Evolutionary conservation across 2,888 invertebrate genomes (phyloP).

Genomic region (Myopa tessellatipennis): DNA sequence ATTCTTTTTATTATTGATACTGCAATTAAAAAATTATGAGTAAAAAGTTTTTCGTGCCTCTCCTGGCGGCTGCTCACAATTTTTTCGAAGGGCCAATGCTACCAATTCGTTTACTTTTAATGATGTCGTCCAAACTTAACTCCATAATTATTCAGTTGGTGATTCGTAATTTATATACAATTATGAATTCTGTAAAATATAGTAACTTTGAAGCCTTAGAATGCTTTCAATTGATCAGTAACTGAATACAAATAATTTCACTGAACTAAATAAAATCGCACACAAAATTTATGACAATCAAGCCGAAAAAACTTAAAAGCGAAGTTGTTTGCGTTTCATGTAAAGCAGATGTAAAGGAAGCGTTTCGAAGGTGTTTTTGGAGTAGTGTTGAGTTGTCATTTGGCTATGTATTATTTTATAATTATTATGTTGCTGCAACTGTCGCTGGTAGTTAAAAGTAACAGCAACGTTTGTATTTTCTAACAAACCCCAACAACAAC

Average conservation of each 20-base stretch:
- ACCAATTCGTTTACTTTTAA: conserved; percentile 55
- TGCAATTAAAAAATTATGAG: background rate
- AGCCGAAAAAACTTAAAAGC: background rate
- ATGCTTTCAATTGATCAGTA: background rate
- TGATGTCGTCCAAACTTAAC: conserved; percentile 61
- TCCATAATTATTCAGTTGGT: conserved; percentile 50
- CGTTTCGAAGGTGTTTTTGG: conserved; percentile 7
- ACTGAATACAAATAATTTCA: no score
- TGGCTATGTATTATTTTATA: no score
- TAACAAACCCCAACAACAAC: no score
- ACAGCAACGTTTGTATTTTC: no score
- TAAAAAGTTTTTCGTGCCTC: background rate
- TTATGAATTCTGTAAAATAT: background rate
- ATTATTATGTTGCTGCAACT: no score
- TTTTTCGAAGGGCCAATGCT: conserved; percentile 44
- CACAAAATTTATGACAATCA: conserved; percentile 9
- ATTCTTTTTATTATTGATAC: conserved; percentile 16
- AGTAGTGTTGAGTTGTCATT: background rate
- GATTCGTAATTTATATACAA: background rate
- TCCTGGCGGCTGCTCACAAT: conserved; percentile 47
- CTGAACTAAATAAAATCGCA: no score
- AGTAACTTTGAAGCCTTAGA: background rate
- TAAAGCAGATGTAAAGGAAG: conserved; percentile 14
- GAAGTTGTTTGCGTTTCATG: conserved; percentile 43
- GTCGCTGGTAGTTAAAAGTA: no score